A percentile compares a stretch with the other conserved stretches of the same genome.
Evolutionary conservation across 64 coral and sea anemone genomes (phyloP).

Genomic region (Hydrozoanthus tunicans): DNA sequence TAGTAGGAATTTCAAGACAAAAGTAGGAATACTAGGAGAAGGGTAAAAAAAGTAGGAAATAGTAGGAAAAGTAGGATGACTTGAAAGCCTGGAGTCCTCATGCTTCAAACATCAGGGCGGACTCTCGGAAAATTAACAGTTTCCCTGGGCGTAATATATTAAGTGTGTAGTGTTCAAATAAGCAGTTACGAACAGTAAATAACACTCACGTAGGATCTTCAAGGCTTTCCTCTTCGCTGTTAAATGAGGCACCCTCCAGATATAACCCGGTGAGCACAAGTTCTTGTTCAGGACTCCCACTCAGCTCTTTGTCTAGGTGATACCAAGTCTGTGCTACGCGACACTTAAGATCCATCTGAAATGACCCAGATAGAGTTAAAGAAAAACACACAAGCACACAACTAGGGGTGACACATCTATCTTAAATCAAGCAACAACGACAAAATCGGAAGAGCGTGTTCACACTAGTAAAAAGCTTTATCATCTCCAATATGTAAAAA

Average conservation of each 20-base stretch:
- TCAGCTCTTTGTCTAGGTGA: neutral
- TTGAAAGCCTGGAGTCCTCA: too few relatives aligned
- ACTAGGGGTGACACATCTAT: neutral
- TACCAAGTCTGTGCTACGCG: slow-evolving; percentile 13
- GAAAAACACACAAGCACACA: neutral
- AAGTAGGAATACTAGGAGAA: too few relatives aligned
- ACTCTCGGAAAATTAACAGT: too few relatives aligned
- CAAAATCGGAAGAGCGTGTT: too few relatives aligned
- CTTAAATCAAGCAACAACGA: neutral
- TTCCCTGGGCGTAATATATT: too few relatives aligned
- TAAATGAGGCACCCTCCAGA: slow-evolving; percentile 52
- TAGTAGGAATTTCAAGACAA: too few relatives aligned
- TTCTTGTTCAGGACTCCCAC: neutral
- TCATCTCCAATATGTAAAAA: too few relatives aligned
- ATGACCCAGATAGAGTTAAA: neutral
- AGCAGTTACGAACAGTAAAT: neutral
- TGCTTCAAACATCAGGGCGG: too few relatives aligned
- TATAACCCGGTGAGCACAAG: slow-evolving; percentile 40
- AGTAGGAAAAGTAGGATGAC: too few relatives aligned
- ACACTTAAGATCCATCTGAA: slow-evolving; percentile 33
- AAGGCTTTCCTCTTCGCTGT: slow-evolving; percentile 15
- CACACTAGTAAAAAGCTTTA: too few relatives aligned
- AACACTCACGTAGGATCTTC: slow-evolving; percentile 37
- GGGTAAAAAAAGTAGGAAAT: too few relatives aligned
- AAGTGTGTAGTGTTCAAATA: too few relatives aligned